Base-by-base conservation (phyloP, 2,888 invertebrate genomes). In the Drosophila greeni region DNA sequence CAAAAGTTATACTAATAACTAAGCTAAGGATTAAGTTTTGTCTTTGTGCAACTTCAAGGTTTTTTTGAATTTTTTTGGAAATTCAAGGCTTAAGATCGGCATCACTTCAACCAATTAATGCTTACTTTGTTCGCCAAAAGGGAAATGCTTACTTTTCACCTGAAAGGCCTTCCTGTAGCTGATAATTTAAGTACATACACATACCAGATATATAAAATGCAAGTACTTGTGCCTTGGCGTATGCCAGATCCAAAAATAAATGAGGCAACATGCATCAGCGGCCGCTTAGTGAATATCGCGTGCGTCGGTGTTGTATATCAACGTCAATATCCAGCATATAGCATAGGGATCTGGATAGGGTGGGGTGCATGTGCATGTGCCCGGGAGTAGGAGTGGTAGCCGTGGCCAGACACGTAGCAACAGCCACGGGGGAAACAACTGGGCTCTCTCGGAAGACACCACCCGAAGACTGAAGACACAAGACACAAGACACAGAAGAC, bases 271-370 rank as follows among this genome's bases (percentile, higher is more conserved):
- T 56, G 51, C 45, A 69, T 37, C 39, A 60, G 51, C 57, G 49
- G 54, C 39, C 56, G 56, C 69, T 59, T 59, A 51, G 62, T 54
- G 72, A 57, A 60, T 60, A 79, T 85, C 82, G 85, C 84, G 84
- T 85, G 84, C 84, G 69, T 69, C 72, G 66, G 67, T 66, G 76
- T 74, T 73, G 82, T 83, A 85, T 85, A 79, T 83, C 83, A 82
- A 76, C 84, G 82, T 82, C 84, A 85, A 78, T 79, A 85, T 85
- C 77, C 60, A 64, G 68, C 55, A 53, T 47, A 52, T 58, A 64
- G 68, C 55, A 52, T 43, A 47, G 55, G 66, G 67, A 66, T 67
- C 52, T 43, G 56, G 74, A 75, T 78, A 78, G 79, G 84, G 84
- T 82, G 82, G 78, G 78, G 79, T 84, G 82, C 53, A 26, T 26